Percentiles rank a stretch among this genome's conserved stretches.
phyloP scores from a whole-genome alignment of 2,113 vertebrate species.

The Delphinapterus leucas region DNA sequence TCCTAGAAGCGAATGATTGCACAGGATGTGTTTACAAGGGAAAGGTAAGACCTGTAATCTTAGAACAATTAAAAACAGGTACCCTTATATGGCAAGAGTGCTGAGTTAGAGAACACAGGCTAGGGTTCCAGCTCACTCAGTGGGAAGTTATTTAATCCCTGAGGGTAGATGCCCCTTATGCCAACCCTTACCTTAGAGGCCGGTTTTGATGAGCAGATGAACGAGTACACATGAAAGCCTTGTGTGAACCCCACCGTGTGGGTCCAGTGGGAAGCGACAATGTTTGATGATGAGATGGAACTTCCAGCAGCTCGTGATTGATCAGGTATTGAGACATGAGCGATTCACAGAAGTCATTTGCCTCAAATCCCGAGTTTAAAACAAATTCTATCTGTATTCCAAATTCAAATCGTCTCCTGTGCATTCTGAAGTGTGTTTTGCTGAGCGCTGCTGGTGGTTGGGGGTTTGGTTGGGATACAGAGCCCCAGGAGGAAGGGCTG shows the following conservation, averaged over 20 bases:
- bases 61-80: slow-evolving; percentile 64
- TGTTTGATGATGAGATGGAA: too few species aligned
- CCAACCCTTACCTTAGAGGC: background rate
- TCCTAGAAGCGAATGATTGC: slow-evolving; percentile 46
- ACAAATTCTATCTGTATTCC: background rate
- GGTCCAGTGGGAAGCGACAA: background rate
- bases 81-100: slow-evolving; percentile 52
- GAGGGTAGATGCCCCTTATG: background rate
- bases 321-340: background rate
- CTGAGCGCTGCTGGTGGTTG: background rate
- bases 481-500: background rate
- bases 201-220: slow-evolving; percentile 25
- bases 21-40: slow-evolving; percentile 59
- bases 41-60: slow-evolving; percentile 64
- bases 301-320: background rate
- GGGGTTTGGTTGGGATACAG: background rate
- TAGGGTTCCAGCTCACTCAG: background rate
- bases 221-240: background rate
- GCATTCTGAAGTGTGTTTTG: background rate
- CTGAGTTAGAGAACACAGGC: slow-evolving; percentile 44
- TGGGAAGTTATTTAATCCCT: slow-evolving; percentile 45
- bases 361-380: background rate
- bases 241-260: background rate
- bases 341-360: background rate
- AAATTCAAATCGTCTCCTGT: background rate